Conservation (phyloP, 2,113 vertebrate genomes). For the Brevimyrus niger region DNA sequence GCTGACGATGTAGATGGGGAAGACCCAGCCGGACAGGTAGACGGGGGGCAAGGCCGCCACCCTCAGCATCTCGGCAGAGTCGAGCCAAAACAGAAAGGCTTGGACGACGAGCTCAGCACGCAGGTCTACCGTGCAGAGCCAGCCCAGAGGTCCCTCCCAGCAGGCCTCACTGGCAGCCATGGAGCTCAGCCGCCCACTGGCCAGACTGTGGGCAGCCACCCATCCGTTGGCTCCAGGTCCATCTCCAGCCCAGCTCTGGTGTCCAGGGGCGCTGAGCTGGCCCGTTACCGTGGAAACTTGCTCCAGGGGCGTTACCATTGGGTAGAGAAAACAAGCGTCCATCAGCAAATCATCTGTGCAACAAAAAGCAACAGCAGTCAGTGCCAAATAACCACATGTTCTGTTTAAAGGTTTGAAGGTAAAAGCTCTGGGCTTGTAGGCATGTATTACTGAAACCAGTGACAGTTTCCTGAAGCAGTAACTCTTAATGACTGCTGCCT, state of each 20-base stretch:
- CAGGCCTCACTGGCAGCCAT: constrained; percentile 30
- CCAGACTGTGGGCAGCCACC: constrained; percentile 22
- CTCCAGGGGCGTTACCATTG: constrained; percentile 53
- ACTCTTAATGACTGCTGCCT: neutral
- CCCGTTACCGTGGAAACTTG: constrained; percentile 48
- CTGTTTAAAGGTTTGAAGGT: neutral
- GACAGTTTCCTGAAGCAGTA: neutral
- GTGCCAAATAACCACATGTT: neutral
- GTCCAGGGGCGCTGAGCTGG: constrained; percentile 35
- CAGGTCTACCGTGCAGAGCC: constrained; percentile 48
- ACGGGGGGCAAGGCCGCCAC: constrained; percentile 43
- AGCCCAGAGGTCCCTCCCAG: constrained; percentile 44
- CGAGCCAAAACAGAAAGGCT: constrained; percentile 66
- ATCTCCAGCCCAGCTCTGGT: constrained; percentile 20
- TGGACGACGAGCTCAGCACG: constrained; percentile 55
- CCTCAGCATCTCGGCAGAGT: constrained; percentile 69
- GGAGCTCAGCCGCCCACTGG: neutral
- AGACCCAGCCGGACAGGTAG: constrained; percentile 64
- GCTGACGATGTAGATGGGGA: constrained; percentile 60
- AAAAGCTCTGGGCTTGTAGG: neutral
- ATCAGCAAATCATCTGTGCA: constrained; percentile 39
- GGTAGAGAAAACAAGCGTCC: constrained; percentile 39
- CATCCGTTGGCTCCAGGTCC: constrained; percentile 29
- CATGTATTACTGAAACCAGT: neutral
- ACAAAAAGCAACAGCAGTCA: neutral